phyloP scores from a whole-genome alignment of 2,888 invertebrate species.

The Ctenicera cuprea region DNA sequence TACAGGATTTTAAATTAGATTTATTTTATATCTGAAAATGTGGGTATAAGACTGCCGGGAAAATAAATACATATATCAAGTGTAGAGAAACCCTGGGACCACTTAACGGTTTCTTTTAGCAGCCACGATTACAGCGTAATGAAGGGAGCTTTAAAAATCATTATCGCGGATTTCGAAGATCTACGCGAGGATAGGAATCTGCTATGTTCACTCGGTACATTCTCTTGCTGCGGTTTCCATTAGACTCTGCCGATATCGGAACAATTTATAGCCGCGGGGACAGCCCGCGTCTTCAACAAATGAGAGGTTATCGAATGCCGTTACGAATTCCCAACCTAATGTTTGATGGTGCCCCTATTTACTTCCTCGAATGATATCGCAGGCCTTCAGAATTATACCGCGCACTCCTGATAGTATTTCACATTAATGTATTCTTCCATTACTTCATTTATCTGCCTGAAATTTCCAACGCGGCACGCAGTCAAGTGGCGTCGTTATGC shows the following conservation, averaged over 20 bases:
- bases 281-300: conserved; percentile 46
- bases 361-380: conserved; percentile 20
- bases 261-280: conserved; percentile 43
- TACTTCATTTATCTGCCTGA: conserved; percentile 32
- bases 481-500: not conserved
- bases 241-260: conserved; percentile 40
- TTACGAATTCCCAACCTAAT: conserved; percentile 34
- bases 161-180: conserved; percentile 60
- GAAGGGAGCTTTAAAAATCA: conserved; percentile 63
- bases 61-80: conserved; percentile 49
- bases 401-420: conserved; percentile 26
- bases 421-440: conserved; percentile 42
- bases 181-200: conserved; percentile 55
- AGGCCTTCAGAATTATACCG: conserved; percentile 5
- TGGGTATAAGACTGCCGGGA: not conserved
- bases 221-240: conserved; percentile 40
- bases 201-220: conserved; percentile 46
- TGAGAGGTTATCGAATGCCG: conserved; percentile 40
- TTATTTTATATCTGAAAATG: not conserved
- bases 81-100: conserved; percentile 37
- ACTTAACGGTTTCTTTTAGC: conserved; percentile 51
- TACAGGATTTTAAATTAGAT: not conserved
- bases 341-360: conserved; percentile 34
- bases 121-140: conserved; percentile 59
- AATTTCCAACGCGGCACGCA: conserved; percentile 2